Evolutionary conservation across 2,888 invertebrate genomes (phyloP).

Genomic region (Mythimna loreyi): DNA sequence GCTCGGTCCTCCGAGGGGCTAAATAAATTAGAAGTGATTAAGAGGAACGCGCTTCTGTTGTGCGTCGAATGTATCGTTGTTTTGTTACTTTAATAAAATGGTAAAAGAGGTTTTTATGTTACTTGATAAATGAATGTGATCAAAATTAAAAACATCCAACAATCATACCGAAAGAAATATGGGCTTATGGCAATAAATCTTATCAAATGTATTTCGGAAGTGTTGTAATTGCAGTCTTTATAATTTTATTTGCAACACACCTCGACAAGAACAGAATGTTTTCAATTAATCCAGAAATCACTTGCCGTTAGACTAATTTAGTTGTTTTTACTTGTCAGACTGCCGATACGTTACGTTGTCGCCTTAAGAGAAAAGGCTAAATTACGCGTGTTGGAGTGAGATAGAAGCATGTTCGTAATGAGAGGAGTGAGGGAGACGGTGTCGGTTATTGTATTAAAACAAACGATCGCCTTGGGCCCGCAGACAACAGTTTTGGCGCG

Average conservation of each 20-base stretch:
- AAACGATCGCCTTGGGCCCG: constrained; percentile 89
- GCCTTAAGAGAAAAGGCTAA: constrained; percentile 86
- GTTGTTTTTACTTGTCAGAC: constrained; percentile 69
- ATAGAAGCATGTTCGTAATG: constrained; percentile 72
- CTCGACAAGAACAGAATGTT: constrained; percentile 60
- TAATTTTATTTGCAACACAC: constrained; percentile 47
- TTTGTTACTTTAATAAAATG: constrained; percentile 77
- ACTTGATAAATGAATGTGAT: constrained; percentile 48
- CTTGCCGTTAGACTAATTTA: constrained; percentile 66
- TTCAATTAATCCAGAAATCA: constrained; percentile 70
- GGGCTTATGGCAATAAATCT: constrained; percentile 34
- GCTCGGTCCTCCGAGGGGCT: constrained; percentile 86
- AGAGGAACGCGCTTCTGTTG: constrained; percentile 88
- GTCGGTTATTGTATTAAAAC: constrained; percentile 90
- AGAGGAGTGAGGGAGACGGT: constrained; percentile 82
- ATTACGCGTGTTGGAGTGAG: constrained; percentile 78
- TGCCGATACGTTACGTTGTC: constrained; percentile 79
- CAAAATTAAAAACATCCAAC: not conserved
- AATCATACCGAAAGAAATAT: constrained; percentile 8
- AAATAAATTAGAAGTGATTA: constrained; percentile 91
- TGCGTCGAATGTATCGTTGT: constrained; percentile 82
- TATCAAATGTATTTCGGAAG: constrained; percentile 43
- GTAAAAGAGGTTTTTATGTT: constrained; percentile 67
- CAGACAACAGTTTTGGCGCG: constrained; percentile 89
- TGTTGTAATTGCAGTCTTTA: constrained; percentile 58